Evolutionary conservation across 1,140 invertebrate species (phyloP), one percentile per base, ranked within the genome.

Genomic region (Cylas formicarius): DNA sequence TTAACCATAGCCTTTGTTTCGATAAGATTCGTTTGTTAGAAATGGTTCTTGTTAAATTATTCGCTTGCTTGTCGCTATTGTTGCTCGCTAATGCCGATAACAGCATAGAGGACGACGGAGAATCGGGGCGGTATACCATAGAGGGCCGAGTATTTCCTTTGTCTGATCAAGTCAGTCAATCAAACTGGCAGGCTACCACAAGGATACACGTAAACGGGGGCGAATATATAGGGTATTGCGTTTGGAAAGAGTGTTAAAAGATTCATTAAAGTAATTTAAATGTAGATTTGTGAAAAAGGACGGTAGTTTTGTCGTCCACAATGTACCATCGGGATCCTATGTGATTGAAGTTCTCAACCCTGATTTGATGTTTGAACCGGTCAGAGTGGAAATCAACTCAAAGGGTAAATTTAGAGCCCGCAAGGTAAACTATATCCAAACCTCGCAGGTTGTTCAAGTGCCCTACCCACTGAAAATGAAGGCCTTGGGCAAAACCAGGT

Each of bases 331-430:
- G 16, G 96, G 95, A 5, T 97, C 94, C 1, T 97, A 97, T 63
- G 78, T 98, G 16, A 73, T 99, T 2, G 95, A 99, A 73, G 79
- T 96, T 10, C 66, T 90, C 6, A 84, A 96, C 71, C 86, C 92
- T 4, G 84, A 94, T 59, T 92, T 82, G 59, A 74, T 84, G 46
- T 99, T 92, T 59, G 93, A 97, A 56, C 86, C 90, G 4, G 80
- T 91, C 1, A 73, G 93, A 45, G 88, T 97, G 0, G 93, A 97
- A 70, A 94, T 97, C 33, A 96, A 91, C 63, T 86, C 83, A 0
- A 95, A 93, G 66, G 96, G 96, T 16, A 99, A 98, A 70, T 91
- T 89, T 50, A 75, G 96, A 50, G 94, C 93, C 0, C 74, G 96
- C 32, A 91, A 87, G 72, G 83, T 99, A 0, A 98, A 98, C 68